These are phyloP conservation scores for Macquaria ambigua DNA, from an alignment of 2,113 vertebrate species.

Conservation along the genomic window DNA sequence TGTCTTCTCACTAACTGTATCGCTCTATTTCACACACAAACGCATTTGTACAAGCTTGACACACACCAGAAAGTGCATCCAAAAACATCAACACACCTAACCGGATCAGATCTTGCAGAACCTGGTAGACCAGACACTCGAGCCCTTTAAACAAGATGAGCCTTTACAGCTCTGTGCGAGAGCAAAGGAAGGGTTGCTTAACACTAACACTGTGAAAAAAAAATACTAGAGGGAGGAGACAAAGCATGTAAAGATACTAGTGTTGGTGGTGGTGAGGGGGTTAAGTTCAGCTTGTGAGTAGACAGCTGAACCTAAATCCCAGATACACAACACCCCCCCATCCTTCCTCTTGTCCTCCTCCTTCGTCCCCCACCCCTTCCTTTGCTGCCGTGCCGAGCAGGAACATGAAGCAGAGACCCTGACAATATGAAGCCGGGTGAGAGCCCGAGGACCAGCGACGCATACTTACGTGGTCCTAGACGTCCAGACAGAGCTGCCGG, in stretches of 20 bases:
- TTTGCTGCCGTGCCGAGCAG: slow-evolving; percentile 67
- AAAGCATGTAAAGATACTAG: slow-evolving; percentile 41
- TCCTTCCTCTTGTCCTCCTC: slow-evolving; percentile 46
- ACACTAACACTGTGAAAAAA: slow-evolving; percentile 62
- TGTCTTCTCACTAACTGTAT: slow-evolving; percentile 15
- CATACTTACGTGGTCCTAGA: slow-evolving; percentile 81
- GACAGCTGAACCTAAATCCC: slow-evolving; percentile 86
- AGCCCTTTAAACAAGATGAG: slow-evolving; percentile 75
- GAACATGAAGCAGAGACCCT: slow-evolving; percentile 66
- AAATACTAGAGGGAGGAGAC: slow-evolving; percentile 35
- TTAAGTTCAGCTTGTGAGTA: slow-evolving; percentile 72
- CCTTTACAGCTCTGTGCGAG: slow-evolving; percentile 3
- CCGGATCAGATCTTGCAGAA: slow-evolving; percentile 61
- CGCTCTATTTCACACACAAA: slow-evolving; percentile 21
- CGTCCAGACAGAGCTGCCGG: slow-evolving; percentile 69
- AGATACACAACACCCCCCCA: slow-evolving; percentile 68
- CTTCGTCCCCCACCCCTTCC: slow-evolving; percentile 65
- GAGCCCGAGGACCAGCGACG: slow-evolving; percentile 37
- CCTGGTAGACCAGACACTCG: slow-evolving; percentile 64
- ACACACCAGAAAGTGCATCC: slow-evolving; percentile 21
- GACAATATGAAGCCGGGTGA: slow-evolving; percentile 71
- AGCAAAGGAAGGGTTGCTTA: slow-evolving; percentile 49
- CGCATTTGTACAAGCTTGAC: slow-evolving; percentile 29
- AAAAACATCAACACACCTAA: slow-evolving; percentile 69
- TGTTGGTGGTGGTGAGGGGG: slow-evolving; percentile 47